Conservation (phyloP, 2,113 vertebrate species). For the Rhinogobius similis region DNA sequence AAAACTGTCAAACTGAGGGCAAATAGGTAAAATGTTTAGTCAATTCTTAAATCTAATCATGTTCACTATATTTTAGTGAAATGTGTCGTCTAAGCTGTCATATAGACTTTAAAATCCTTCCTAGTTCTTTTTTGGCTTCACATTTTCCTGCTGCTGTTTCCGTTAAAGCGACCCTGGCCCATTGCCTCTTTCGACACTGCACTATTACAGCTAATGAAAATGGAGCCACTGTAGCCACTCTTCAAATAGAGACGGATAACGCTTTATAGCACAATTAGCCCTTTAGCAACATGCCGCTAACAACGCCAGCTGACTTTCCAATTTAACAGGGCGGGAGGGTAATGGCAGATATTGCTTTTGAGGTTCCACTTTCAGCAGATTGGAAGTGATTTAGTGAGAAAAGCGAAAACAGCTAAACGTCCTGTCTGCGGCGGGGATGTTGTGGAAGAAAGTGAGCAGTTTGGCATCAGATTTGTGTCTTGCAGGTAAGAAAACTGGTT, state of each 20-base stretch:
- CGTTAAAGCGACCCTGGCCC: not conserved
- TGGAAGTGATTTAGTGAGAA: not conserved
- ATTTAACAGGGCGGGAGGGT: not conserved
- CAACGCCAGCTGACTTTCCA: not conserved
- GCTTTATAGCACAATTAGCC: conserved; percentile 18
- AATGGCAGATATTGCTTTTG: conserved; percentile 5
- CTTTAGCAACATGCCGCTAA: conserved; percentile 4
- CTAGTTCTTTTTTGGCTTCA: too few species aligned
- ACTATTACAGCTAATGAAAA: not conserved
- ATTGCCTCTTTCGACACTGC: not conserved
- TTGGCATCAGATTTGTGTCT: too few species aligned
- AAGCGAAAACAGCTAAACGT: not conserved
- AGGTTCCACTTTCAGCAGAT: not conserved
- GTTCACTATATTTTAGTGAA: too few species aligned
- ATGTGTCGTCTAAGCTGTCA: too few species aligned
- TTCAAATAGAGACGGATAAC: conserved; percentile 15
- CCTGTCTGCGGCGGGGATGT: not conserved
- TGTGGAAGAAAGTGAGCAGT: too few species aligned
- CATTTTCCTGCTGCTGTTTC: not conserved
- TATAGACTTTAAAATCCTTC: too few species aligned
- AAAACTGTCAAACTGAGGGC: too few species aligned
- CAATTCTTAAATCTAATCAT: too few species aligned
- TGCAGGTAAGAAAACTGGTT: too few species aligned
- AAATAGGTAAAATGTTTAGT: too few species aligned
- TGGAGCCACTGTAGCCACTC: conserved; percentile 9